Percentiles rank a stretch among this genome's conserved stretches.
These are phyloP conservation scores for Eonycteris spelaea DNA, from an alignment of 2,113 vertebrate genomes.

Conservation along the genomic window DNA sequence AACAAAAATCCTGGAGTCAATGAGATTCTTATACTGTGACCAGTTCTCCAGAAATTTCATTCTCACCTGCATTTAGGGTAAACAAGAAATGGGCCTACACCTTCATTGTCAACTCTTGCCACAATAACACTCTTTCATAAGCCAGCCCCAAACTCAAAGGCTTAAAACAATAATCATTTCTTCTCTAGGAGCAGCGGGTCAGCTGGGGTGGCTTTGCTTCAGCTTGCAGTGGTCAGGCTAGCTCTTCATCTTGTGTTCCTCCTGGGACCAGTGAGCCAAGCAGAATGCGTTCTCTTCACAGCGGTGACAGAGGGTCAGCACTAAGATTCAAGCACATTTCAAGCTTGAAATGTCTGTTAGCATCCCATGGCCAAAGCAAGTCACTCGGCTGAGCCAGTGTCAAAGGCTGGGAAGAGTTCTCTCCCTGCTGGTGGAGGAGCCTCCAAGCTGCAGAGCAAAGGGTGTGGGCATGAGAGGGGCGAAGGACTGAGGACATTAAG, in stretches of 20 bases:
- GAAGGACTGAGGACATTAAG: neutral
- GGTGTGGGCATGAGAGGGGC: neutral
- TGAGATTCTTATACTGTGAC: neutral
- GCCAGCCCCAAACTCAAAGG: neutral
- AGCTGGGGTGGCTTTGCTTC: neutral
- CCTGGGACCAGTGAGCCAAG: neutral
- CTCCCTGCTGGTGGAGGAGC: neutral
- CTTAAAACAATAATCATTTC: neutral
- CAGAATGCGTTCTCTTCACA: neutral
- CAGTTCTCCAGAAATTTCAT: neutral
- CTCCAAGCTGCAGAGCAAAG: neutral
- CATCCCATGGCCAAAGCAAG: neutral
- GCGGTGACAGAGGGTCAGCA: neutral
- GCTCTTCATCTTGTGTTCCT: neutral
- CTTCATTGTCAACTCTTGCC: neutral
- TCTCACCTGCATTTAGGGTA: neutral
- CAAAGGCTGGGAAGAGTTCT: neutral
- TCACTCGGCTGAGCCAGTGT: neutral
- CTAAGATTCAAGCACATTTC: neutral
- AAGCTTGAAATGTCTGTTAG: neutral
- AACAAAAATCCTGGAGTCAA: neutral
- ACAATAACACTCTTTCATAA: neutral
- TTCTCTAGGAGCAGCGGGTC: neutral
- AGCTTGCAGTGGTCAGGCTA: neutral
- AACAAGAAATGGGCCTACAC: neutral